A percentile compares a stretch with the other conserved stretches of the same genome.
phyloP scores from a whole-genome alignment of 2,888 invertebrate species.

The Tuta absoluta region DNA sequence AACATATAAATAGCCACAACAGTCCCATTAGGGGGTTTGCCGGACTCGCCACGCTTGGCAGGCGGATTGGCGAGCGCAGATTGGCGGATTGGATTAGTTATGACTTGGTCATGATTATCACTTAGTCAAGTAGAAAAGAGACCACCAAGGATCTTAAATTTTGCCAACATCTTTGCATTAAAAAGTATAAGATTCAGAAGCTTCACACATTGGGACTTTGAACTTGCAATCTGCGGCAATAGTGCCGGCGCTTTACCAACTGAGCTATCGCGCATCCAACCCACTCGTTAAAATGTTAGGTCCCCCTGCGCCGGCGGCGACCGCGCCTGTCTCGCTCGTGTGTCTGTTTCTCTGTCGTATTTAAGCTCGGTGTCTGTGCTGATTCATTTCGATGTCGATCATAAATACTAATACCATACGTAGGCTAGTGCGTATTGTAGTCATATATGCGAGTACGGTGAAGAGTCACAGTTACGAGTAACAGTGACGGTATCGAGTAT shows the following conservation, averaged over 20 bases:
- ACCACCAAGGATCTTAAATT: too few species aligned
- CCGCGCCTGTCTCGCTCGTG: slow-evolving; percentile 25
- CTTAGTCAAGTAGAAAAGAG: too few species aligned
- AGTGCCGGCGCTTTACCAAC: not conserved
- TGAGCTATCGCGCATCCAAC: not conserved
- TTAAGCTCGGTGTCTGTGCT: slow-evolving; percentile 56
- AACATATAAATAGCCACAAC: too few species aligned
- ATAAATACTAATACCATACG: slow-evolving; percentile 46
- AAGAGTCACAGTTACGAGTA: not conserved
- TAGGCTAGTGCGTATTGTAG: slow-evolving; percentile 12
- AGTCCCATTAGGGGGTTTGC: too few species aligned
- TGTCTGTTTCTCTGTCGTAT: slow-evolving; percentile 50
- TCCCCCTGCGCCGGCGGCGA: not conserved
- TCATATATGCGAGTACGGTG: not conserved
- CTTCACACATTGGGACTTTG: too few species aligned
- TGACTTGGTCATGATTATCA: too few species aligned
- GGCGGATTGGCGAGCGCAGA: too few species aligned
- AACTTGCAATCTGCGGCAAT: too few species aligned
- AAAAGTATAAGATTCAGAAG: too few species aligned
- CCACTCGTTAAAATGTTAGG: not conserved
- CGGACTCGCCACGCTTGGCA: too few species aligned
- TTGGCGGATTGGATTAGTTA: too few species aligned
- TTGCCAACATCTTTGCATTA: too few species aligned
- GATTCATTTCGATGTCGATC: slow-evolving; percentile 59
- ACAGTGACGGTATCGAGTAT: not conserved